Evolutionary conservation across 1,140 invertebrate genomes (phyloP), one percentile per base, ranked within the genome.

Genomic region (Halesus radiatus): DNA sequence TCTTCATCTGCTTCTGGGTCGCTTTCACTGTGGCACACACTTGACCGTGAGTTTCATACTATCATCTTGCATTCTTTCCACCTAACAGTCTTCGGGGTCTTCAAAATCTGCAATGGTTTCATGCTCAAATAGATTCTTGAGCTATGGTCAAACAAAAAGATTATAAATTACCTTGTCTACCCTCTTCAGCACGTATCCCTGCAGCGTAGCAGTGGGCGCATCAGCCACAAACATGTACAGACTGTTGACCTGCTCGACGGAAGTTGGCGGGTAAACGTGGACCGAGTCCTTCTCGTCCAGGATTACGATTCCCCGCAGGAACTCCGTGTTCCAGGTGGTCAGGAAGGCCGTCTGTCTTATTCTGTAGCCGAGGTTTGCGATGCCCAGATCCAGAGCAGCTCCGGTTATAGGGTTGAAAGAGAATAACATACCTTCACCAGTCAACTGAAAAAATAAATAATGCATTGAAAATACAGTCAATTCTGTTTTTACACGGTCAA

Each of bases 351-450:
- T 91, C 87, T 98, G 97, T 84, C 93, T 91, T 29, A 98, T 90
- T 85, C 91, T 92, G 84, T 93, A 95, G 78, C 92, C 90, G 22
- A 97, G 87, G 79, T 91, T 88, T 37, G 92, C 84, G 0, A 92
- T 81, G 16, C 92, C 91, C 78, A 91, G 89, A 58, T 91, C 92
- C 0, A 92, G 84, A 16, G 91, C 88, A 60, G 91, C 88, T 6
- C 97, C 97, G 60, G 92, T 95, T 74, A 98, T 96, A 0, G 97
- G 97, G 89, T 98, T 95, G 84, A 98, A 94, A 6, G 92, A 93
- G 83, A 93, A 94, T 20, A 98, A 85, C 10, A 96, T 87, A 8
- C 95, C 94, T 84, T 95, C 92, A 56, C 93, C 93, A 1, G 92
- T 93, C 37, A 88, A 87, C 93, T 96, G 58, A 16, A 79, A 79